Base-by-base conservation (phyloP, 2,113 vertebrate species). In the Felis chaus region DNA sequence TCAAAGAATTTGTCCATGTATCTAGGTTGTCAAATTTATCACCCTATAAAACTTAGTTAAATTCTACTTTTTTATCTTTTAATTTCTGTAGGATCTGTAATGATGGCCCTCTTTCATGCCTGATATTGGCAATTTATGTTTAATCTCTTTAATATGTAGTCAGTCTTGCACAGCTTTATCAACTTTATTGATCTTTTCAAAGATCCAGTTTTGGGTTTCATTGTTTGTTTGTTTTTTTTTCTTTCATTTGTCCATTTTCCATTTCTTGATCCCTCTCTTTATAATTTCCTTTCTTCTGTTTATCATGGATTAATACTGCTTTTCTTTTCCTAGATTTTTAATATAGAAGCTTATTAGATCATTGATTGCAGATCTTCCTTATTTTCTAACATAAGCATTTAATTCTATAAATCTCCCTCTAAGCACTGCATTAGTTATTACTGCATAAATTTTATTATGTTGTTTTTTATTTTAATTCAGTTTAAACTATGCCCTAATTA, bases 181-280 rank as follows among this genome's bases (percentile, higher is more conserved):
- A 48, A 87, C 92, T 57, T 78, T 55, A 89, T 80, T 86, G 71
- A 88, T 86, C 21, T 84, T 88, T 89, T 65, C 55, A 83, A 93
- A 90, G 21, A 57, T 41, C 25, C 5, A 83, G 12, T 65, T 95
- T 78, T 57, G 15, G 3, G 19, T 65, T 78, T 81, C 45, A 57
- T 9, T 71, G 66, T 41, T 45, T 66, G 39, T 39, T 39, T 39
- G 1, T 85, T 93, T 66, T 93, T 74, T 74, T 89, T 69, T 71
- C 48, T 65, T 91, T 96, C n/a, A 74, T 97, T 93, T 76, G 31
- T 79, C 29, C 14, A 53, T 83, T 79, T 90, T 83, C n/a, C 84
- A n/a, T 87, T 94, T 94, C 84, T 8, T 97, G 63, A 90, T 36
- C 80, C 0, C 27, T 19, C 41, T 89, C 48, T 94, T 95, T 63